Base-by-base conservation (phyloP, 2,113 vertebrate genomes). In the Ptilorrhoa leucosticta region DNA sequence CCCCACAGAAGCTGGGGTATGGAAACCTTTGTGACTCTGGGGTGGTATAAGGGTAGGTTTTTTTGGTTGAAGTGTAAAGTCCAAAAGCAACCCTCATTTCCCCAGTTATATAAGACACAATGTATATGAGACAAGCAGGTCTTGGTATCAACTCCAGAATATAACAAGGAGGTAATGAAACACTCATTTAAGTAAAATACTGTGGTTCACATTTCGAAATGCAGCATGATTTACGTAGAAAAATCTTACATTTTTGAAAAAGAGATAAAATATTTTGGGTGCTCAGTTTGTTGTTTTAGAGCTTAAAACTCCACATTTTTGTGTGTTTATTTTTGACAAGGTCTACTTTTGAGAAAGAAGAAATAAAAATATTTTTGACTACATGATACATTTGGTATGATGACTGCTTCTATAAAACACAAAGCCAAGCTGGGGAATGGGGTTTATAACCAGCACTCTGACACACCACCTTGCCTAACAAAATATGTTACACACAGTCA, bases 341-440 rank as follows among this genome's bases (percentile, higher is more conserved):
- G 2, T 9, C 26, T 78, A 11, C 8, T 21, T 76, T 65, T 42
- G 7, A 21, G 20, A n/a, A 85, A 78, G 4, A 10, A 64, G 3
- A 19, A 76, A 80, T 65, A 40, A 40, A 21, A 3, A 0, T 4
- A 5, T 12, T 77, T 57, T 70, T 91, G 2, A 47, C 7, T 58
- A 21, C 12, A 11, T 39, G 4, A 26, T 19, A 8, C 6, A 33
- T 63, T 79, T 88, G 4, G 33, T 53, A 44, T 66, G 19, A 50
- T 40, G 17, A 33, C 13, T 53, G 4, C n/a, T 82, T 66, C 39
- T 37, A 13, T 33, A n/a, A 83, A 83, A 76, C 27, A 42, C 4
- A 54, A 35, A 82, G 48, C 0, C 13, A 66, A 28, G 5, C 7
- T 65, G 15, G 14, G 14, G 14, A 78, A n/a, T 0, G 9, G 0